Base-by-base conservation (phyloP, 2,797 vertebrate genomes). In the Acomys russatus region DNA sequence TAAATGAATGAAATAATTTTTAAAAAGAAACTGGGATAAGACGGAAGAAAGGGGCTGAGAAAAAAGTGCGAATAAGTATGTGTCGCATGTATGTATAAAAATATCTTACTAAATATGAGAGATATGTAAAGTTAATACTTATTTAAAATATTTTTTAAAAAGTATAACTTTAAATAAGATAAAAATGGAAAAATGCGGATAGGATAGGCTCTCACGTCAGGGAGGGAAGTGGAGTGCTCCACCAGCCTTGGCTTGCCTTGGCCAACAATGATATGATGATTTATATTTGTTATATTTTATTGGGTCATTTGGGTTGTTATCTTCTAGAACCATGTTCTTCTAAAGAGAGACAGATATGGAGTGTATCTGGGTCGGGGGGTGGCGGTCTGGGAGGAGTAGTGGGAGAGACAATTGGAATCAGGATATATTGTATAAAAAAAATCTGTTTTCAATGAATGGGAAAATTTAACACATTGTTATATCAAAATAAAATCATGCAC, bases 11-110 rank as follows among this genome's bases (percentile, higher is more conserved):
- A 44, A 44, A 44, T 44, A 44, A 44, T 44, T 44, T 44, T 44
- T 44, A 44, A 44, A 44, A 44, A 83, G 68, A 63, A n/a, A 61
- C 10, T 30, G 6, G 23, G 44, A 22, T 23, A 38, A 33, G 15
- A 25, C 3, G 10, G 25, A 17, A 54, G 28, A 1, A 28, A 22
- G 9, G 5, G 2, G 11, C 30, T 7, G 17, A 2, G 28, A 33
- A 66, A 0, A 1, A 33, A 68, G 17, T 12, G 6, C n/a, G 44
- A 44, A 44, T 44, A 44, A 44, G 44, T 44, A 44, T 44, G 44
- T 44, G 44, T 44, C 61, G 9, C 9, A 2, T 7, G 17, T 8
- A 4, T 78, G 9, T n/a, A 68, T 17, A 76, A n/a, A 56, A 78
- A 22, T 3, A 23, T 8, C 17, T 49, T 1, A 35, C 6, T 22